Evolutionary conservation across 2,888 invertebrate genomes (phyloP).

Genomic region (Coleophora flavipennella): DNA sequence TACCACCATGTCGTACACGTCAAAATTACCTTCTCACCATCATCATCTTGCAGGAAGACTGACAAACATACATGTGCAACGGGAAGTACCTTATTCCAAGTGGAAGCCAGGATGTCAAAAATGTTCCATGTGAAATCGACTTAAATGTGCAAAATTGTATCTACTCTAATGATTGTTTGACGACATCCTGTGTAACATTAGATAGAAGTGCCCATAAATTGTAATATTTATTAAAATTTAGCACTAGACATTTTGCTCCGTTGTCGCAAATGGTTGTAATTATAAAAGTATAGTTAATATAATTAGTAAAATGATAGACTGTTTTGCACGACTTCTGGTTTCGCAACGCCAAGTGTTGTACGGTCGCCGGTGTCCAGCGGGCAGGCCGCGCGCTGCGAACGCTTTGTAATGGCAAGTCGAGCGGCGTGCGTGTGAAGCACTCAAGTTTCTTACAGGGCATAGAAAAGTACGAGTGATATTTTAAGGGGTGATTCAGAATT

Average conservation of each 20-base stretch:
- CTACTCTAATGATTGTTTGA: slow-evolving; percentile 28
- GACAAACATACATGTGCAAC: slow-evolving; percentile 28
- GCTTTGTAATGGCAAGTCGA: slow-evolving; percentile 55
- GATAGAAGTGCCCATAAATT: slow-evolving; percentile 50
- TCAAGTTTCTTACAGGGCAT: too few relatives aligned
- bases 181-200: slow-evolving; percentile 38
- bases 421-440: too few relatives aligned
- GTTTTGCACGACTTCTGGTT: slow-evolving; percentile 62
- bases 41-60: slow-evolving; percentile 47
- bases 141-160: too few relatives aligned
- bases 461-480: too few relatives aligned
- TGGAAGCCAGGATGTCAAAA: slow-evolving; percentile 29
- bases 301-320: slow-evolving; percentile 66
- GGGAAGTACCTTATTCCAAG: slow-evolving; percentile 26
- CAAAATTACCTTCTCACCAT: slow-evolving; percentile 28
- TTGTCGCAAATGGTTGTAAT: slow-evolving; percentile 70
- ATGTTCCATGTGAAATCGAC: slow-evolving; percentile 5
- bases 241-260: slow-evolving; percentile 64
- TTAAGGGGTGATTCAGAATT: too few relatives aligned
- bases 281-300: slow-evolving; percentile 57
- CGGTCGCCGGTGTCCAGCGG: slow-evolving; percentile 31
- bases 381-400: slow-evolving; percentile 26
- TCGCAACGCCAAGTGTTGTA: slow-evolving; percentile 28
- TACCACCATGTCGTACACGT: slow-evolving; percentile 23
- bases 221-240: slow-evolving; percentile 50